Evolutionary conservation across 2,113 vertebrate genomes (phyloP).

Genomic region (Scalopus aquaticus): DNA sequence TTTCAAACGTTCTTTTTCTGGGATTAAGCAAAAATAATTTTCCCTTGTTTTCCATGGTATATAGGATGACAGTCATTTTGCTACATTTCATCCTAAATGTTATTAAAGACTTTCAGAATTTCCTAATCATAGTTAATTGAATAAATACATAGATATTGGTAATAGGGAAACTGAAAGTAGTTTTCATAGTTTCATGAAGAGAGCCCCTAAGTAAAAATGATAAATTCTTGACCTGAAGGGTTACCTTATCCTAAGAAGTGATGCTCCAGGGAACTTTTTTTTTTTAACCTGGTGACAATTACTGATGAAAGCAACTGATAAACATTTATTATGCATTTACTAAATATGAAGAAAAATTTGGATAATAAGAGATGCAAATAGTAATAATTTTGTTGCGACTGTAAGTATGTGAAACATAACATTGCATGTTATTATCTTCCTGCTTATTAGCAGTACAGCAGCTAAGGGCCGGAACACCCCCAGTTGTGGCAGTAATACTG

Average conservation of each 20-base stretch:
- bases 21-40: not conserved
- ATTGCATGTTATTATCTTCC: not conserved
- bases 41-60: not conserved
- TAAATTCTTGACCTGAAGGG: not conserved
- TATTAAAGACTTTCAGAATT: not conserved
- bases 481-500: not conserved
- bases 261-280: not conserved
- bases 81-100: not conserved
- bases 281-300: not conserved
- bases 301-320: not conserved
- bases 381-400: not conserved
- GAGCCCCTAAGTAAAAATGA: not conserved
- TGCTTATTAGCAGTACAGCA: not conserved
- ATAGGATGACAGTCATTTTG: not conserved
- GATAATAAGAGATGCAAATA: not conserved
- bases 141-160: not conserved
- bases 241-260: not conserved
- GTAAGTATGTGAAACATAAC: not conserved
- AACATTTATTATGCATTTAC: not conserved
- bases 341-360: not conserved
- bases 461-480: no score
- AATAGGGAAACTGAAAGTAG: not conserved
- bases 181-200: not conserved
- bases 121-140: not conserved
- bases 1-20: conserved; percentile 14